Evolutionary conservation across 2,113 vertebrate species (phyloP).

Genomic region (Nettapus auritus): DNA sequence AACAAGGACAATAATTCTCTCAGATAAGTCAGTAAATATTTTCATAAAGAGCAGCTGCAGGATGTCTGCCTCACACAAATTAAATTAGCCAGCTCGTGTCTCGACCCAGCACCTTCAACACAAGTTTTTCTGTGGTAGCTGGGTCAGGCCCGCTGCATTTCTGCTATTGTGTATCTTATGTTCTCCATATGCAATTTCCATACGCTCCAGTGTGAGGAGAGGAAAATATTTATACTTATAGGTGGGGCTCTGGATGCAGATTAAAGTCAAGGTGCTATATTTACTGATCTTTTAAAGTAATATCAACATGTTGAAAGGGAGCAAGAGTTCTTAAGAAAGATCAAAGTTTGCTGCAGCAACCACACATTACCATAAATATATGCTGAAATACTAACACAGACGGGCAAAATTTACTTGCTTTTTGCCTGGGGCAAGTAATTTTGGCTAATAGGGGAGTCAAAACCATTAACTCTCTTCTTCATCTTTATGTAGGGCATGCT

Average conservation of each 20-base stretch:
- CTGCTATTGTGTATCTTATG: background rate
- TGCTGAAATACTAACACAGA: conserved; percentile 37
- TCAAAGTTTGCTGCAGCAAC: conserved; percentile 46
- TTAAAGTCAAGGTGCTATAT: conserved; percentile 55
- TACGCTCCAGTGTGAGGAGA: background rate
- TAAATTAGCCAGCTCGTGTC: conserved; percentile 29
- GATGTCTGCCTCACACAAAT: conserved; percentile 28
- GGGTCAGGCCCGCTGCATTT: background rate
- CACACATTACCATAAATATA: conserved; percentile 65
- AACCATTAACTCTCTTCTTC: conserved; percentile 48
- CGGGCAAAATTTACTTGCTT: conserved; percentile 34
- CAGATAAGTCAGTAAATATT: conserved; percentile 62
- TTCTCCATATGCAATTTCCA: background rate
- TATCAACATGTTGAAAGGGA: conserved; percentile 57
- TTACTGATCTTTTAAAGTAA: conserved; percentile 53
- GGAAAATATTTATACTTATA: conserved; percentile 45
- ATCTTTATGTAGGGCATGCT: conserved; percentile 55
- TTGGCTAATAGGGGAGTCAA: conserved; percentile 44
- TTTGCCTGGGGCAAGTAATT: conserved; percentile 51
- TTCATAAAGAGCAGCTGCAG: conserved; percentile 50
- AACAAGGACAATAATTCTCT: conserved; percentile 2
- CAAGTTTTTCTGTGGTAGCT: background rate
- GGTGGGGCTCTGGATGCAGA: conserved; percentile 53
- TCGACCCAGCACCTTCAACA: background rate
- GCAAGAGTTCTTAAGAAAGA: conserved; percentile 51